Percentiles rank a stretch among this genome's conserved stretches.
These are phyloP conservation scores for Chrysotoxum bicinctum DNA, from an alignment of 2,888 invertebrate genomes.

Conservation along the genomic window DNA sequence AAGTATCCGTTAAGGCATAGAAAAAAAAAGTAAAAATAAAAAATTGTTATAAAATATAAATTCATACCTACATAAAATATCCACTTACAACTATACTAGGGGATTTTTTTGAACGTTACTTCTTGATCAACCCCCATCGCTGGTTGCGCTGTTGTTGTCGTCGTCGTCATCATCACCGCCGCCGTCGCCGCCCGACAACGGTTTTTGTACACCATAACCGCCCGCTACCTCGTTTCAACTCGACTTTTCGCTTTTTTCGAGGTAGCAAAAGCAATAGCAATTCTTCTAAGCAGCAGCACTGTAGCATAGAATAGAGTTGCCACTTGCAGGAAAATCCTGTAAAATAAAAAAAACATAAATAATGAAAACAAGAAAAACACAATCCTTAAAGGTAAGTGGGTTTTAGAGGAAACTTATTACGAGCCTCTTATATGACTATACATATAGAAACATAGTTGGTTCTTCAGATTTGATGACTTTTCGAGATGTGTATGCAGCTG, in stretches of 20 bases:
- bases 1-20: slow-evolving; percentile 62
- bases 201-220: slow-evolving; percentile 42
- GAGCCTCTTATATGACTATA: neutral
- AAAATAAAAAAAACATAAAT: neutral
- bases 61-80: slow-evolving; percentile 74
- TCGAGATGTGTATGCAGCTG: slow-evolving; percentile 25
- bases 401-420: slow-evolving; percentile 15
- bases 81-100: slow-evolving; percentile 79
- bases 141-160: slow-evolving; percentile 13
- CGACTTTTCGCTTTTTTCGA: slow-evolving; percentile 25
- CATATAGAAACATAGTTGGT: neutral
- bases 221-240: slow-evolving; percentile 35
- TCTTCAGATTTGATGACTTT: slow-evolving; percentile 18
- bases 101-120: slow-evolving; percentile 58
- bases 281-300: slow-evolving; percentile 69
- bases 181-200: slow-evolving; percentile 18
- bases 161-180: slow-evolving; percentile 49
- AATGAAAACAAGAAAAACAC: neutral
- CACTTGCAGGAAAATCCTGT: slow-evolving; percentile 5
- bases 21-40: slow-evolving; percentile 45
- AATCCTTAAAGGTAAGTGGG: slow-evolving; percentile 21
- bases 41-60: slow-evolving; percentile 68
- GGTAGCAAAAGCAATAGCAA: slow-evolving; percentile 30
- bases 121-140: slow-evolving; percentile 73
- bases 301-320: slow-evolving; percentile 65